phyloP scores from a whole-genome alignment of 2,113 vertebrate genomes.

The Vicugna pacos region DNA sequence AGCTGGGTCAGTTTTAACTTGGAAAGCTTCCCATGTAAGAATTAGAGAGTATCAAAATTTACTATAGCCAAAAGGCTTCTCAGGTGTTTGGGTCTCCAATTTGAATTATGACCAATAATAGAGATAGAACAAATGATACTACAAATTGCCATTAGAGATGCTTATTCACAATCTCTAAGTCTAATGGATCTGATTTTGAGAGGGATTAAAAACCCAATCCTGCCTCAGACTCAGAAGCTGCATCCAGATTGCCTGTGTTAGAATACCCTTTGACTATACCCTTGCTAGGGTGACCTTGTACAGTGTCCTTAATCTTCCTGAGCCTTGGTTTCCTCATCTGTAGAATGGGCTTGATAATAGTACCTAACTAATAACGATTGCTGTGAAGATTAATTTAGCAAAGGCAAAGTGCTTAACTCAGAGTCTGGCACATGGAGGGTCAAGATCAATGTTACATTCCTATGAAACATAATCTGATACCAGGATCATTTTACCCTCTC shows the following conservation, averaged over 20 bases:
- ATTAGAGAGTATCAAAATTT: neutral
- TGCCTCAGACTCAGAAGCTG: neutral
- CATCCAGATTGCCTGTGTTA: too few relatives aligned
- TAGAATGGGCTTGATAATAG: neutral
- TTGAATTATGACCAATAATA: neutral
- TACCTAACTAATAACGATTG: neutral
- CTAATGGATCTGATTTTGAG: neutral
- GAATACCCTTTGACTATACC: neutral
- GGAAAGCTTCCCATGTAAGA: neutral
- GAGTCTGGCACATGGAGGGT: neutral
- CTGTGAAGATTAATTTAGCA: neutral
- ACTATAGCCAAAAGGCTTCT: neutral
- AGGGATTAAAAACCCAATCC: neutral
- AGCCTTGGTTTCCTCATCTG: neutral
- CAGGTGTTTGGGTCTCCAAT: neutral
- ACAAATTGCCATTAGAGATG: neutral
- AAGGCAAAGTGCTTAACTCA: neutral
- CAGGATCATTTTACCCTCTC: neutral
- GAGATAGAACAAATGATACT: neutral
- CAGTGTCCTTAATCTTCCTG: neutral
- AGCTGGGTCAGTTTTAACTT: neutral
- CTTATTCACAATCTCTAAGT: neutral
- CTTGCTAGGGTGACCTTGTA: neutral
- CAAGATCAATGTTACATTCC: neutral
- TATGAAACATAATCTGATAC: neutral